Conservation (phyloP, 2,113 vertebrate genomes). For the Ictalurus furcatus region DNA sequence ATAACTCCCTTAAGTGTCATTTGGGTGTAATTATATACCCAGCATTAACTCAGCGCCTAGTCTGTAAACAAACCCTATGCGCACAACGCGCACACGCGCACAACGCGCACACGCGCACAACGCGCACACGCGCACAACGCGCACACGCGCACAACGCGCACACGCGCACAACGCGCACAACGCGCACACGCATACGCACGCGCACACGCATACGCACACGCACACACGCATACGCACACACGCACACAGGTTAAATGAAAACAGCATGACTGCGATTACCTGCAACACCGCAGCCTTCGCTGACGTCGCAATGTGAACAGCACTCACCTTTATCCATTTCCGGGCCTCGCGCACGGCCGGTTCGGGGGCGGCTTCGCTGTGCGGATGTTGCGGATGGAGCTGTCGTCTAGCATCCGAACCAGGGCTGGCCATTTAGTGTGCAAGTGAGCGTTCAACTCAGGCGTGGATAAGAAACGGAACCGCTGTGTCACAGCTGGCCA, state of each 20-base stretch:
- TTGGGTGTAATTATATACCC: not conserved
- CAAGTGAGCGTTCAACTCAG: slow-evolving; percentile 13
- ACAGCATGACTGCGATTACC: not conserved
- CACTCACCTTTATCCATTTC: slow-evolving; percentile 93
- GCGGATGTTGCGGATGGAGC: slow-evolving; percentile 66
- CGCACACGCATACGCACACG: not conserved
- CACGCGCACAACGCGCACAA: not conserved
- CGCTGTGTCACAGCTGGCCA: not conserved
- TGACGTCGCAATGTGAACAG: not conserved
- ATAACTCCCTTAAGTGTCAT: not conserved
- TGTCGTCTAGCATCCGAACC: slow-evolving; percentile 70
- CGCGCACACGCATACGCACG: not conserved
- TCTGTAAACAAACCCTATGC: not conserved
- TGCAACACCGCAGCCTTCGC: not conserved
- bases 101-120: no score
- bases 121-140: no score
- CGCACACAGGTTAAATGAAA: not conserved
- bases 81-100: not conserved
- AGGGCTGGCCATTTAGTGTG: slow-evolving; percentile 85
- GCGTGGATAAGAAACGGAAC: not conserved
- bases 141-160: no score
- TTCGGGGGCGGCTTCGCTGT: slow-evolving; percentile 74
- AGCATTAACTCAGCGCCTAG: not conserved
- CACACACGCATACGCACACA: not conserved
- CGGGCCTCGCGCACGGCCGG: slow-evolving; percentile 86